Evolutionary conservation across 2,113 vertebrate species (phyloP).

Genomic region (Nesoenas mayeri): DNA sequence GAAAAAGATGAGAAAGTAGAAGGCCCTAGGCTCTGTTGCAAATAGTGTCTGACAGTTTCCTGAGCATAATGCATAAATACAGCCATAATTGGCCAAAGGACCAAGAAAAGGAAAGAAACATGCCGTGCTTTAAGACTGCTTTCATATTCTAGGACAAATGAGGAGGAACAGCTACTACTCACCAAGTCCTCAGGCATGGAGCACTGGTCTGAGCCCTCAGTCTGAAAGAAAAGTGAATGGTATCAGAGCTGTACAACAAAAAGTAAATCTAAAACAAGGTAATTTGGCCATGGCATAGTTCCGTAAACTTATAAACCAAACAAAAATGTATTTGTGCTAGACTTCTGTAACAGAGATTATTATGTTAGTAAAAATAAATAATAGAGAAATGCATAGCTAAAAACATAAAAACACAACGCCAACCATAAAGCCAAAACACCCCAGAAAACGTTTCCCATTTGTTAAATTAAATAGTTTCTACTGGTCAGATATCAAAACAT

Average conservation of each 20-base stretch:
- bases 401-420: neutral
- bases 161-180: slow-evolving; percentile 61
- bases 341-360: neutral
- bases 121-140: neutral
- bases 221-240: slow-evolving; percentile 75
- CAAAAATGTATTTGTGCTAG: neutral
- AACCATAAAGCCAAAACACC: neutral
- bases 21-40: neutral
- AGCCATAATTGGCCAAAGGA: neutral
- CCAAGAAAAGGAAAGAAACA: neutral
- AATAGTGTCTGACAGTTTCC: neutral
- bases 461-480: neutral
- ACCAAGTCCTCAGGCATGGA: slow-evolving; percentile 95
- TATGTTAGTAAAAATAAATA: neutral
- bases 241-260: neutral
- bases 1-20: neutral
- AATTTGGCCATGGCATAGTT: neutral
- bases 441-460: neutral
- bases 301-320: neutral
- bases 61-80: neutral
- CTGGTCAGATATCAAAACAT: neutral
- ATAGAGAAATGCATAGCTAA: neutral
- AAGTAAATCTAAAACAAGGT: neutral
- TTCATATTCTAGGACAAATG: neutral
- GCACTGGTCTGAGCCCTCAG: slow-evolving; percentile 89